Conservation (phyloP, 2,888 invertebrate genomes). For the Tachina grossa region DNA sequence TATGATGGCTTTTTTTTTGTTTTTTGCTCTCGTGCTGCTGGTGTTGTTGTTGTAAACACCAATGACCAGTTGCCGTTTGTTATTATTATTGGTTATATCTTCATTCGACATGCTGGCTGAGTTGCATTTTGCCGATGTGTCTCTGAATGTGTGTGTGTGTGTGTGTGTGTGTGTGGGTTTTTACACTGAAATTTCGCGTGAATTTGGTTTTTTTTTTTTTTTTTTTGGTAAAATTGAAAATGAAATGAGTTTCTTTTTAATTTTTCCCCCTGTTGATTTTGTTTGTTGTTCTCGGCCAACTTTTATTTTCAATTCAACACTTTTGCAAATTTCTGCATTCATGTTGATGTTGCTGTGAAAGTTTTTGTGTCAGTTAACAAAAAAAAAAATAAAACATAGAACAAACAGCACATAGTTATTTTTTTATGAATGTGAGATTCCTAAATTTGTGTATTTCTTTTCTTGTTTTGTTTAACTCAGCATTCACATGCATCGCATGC, state of each 20-base stretch:
- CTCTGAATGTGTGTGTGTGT: not conserved
- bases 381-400: constrained; percentile 21
- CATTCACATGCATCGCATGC: constrained; percentile 57
- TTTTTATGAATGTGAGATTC: constrained; percentile 57
- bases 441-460: constrained; percentile 34
- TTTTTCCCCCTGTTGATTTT: constrained; percentile 35
- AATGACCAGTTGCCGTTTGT: constrained; percentile 48
- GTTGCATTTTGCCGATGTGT: constrained; percentile 47
- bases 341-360: constrained; percentile 30
- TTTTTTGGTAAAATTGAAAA: constrained; percentile 57
- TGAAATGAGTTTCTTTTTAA: constrained; percentile 58
- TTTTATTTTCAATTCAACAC: constrained; percentile 63
- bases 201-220: constrained; percentile 27
- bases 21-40: not conserved
- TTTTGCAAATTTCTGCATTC: constrained; percentile 37
- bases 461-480: constrained; percentile 21
- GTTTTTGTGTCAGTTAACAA: constrained; percentile 28
- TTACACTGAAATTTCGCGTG: constrained; percentile 53
- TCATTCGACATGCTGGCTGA: constrained; percentile 21
- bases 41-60: constrained; percentile 41
- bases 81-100: constrained; percentile 42
- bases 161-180: not conserved
- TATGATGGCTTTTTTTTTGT: not conserved
- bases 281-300: constrained; percentile 44
- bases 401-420: constrained; percentile 50